A percentile compares a stretch with the other conserved stretches of the same genome.
Evolutionary conservation across 2,113 vertebrate genomes (phyloP).

Genomic region (Albula glossodonta): DNA sequence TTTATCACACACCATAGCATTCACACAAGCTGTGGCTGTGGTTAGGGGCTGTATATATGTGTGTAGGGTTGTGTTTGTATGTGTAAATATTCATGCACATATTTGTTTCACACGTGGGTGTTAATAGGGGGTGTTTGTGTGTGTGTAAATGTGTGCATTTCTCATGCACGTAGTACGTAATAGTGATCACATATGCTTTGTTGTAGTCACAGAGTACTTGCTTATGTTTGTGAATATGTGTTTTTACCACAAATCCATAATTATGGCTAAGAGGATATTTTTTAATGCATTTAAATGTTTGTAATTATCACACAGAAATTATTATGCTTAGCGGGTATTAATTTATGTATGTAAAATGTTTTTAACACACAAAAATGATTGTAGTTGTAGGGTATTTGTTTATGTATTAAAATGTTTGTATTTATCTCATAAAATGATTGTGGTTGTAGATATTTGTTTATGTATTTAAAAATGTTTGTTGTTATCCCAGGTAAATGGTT

Average conservation of each 20-base stretch:
- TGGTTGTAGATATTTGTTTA: too few relatives aligned
- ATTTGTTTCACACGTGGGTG: slow-evolving; percentile 37
- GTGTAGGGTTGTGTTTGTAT: background rate
- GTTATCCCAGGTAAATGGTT: too few relatives aligned
- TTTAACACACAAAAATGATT: too few relatives aligned
- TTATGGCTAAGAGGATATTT: background rate
- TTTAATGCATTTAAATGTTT: slow-evolving; percentile 26
- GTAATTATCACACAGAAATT: background rate
- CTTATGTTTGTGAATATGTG: too few relatives aligned
- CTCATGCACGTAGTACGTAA: background rate
- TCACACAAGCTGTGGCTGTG: background rate
- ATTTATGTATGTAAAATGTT: too few relatives aligned
- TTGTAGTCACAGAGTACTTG: too few relatives aligned
- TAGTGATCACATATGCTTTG: background rate
- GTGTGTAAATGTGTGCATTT: background rate
- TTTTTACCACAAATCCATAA: too few relatives aligned
- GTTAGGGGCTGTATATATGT: background rate
- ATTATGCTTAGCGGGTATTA: too few relatives aligned
- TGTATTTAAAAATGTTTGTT: too few relatives aligned
- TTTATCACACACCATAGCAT: too few relatives aligned
- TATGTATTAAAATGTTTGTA: background rate
- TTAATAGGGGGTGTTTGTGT: slow-evolving; percentile 29
- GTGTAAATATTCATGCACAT: too few relatives aligned
- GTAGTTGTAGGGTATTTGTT: background rate
- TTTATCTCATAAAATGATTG: background rate